phyloP scores from a whole-genome alignment of 2,113 vertebrate genomes.

The Oostethus manadensis region DNA sequence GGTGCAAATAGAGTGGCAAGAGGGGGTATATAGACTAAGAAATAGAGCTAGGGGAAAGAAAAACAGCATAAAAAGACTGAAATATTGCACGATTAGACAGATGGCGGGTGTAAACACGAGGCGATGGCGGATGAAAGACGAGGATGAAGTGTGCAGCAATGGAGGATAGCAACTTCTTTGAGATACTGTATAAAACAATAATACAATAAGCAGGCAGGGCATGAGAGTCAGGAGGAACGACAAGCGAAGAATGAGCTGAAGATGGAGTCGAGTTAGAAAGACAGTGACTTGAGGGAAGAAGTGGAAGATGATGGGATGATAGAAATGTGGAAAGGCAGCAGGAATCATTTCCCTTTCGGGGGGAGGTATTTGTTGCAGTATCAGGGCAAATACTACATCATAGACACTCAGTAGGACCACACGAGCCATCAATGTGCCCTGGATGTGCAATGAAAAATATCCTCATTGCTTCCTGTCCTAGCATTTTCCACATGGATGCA shows the following conservation, averaged over 20 bases:
- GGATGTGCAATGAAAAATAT: constrained; percentile 51
- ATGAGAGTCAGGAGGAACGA: constrained; percentile 25
- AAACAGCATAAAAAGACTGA: constrained; percentile 35
- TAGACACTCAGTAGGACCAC: constrained; percentile 49
- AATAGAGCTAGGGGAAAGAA: constrained; percentile 25
- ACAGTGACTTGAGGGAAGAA: constrained; percentile 5
- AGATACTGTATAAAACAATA: constrained; percentile 40
- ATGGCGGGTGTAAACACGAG: constrained; percentile 49
- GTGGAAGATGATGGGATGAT: constrained; percentile 15
- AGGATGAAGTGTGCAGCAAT: constrained; percentile 26
- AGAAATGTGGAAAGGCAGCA: constrained; percentile 47
- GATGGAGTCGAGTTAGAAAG: constrained; percentile 16
- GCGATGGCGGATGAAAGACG: background rate
- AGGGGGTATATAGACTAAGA: constrained; percentile 24
- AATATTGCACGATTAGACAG: constrained; percentile 47
- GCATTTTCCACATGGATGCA: constrained; percentile 28
- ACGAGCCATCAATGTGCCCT: constrained; percentile 50
- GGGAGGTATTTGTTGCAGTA: constrained; percentile 18
- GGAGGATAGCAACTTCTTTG: constrained; percentile 12
- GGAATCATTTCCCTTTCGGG: constrained; percentile 56
- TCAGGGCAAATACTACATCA: constrained; percentile 51
- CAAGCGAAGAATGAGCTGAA: constrained; percentile 21
- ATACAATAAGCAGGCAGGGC: constrained; percentile 31
- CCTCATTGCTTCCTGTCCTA: constrained; percentile 29
- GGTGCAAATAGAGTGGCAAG: constrained; percentile 50